Base-by-base conservation (phyloP, 2,797 vertebrate genomes). In the Chromis chromis region DNA sequence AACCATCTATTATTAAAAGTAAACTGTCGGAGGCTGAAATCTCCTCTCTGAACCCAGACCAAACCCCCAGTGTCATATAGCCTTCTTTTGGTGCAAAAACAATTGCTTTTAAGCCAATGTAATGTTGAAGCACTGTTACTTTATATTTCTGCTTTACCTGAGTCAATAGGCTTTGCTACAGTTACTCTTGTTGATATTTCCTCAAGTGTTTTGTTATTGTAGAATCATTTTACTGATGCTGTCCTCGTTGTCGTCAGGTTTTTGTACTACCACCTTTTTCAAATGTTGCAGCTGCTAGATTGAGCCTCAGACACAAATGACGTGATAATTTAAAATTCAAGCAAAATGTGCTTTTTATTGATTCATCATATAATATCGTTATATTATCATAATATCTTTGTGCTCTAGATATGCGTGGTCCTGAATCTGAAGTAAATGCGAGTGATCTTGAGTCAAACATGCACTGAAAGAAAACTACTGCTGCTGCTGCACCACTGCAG, bases 1-100 rank as follows among this genome's bases (percentile, higher is more conserved):
- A 59, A n/a, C 46, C 85, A 93, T 95, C 76, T 82, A 94, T 94
- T 92, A 95, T 95, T 94, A 59, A 95, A 83, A 48, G 64, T 76
- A 60, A 90, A 86, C 83, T 70, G 85, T 82, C 79, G 39, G 84
- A 78, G 88, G 52, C 75, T 85, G 48, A 76, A 64, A 59, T 84
- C 79, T 83, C 73, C 48, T 74, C 58, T 66, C 69, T 83, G 42
- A 81, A 64, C 44, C 77, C 64, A 11, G 9, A 68, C 55, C 40
- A 42, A 62, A 54, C 40, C 62, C 65, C 59, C 73, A 24, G 66
- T 72, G 54, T 78, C 82, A 28, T 28, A 16, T 11, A 70, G 33
- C 54, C 79, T 76, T 80, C 62, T 75, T 83, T 83, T 79, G 61
- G 28, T 69, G 40, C 66, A 70, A 69, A 74, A 65, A 61, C 28